Evolutionary conservation across 2,888 invertebrate genomes (phyloP).

Genomic region (Patella depressa): DNA sequence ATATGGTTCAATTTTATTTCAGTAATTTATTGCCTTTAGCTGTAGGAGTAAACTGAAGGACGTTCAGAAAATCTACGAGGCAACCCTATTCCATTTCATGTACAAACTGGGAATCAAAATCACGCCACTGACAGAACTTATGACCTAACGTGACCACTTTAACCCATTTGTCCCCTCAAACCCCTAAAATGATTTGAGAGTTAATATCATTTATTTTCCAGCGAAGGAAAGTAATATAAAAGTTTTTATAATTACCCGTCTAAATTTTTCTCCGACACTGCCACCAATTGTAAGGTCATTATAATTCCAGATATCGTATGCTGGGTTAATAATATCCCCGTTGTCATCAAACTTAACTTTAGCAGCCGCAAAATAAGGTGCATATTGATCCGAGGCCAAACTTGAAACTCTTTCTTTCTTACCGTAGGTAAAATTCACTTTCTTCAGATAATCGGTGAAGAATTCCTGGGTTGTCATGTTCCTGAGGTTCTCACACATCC

Average conservation of each 20-base stretch:
- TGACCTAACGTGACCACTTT: no score
- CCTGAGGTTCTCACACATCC: constrained; percentile 50
- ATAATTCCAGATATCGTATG: constrained; percentile 62
- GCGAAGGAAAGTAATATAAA: no score
- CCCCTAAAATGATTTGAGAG: no score
- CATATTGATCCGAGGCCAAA: constrained; percentile 56
- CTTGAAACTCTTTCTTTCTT: constrained; percentile 60
- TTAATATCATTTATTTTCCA: no score
- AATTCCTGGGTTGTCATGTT: constrained; percentile 51
- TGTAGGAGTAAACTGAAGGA: no score
- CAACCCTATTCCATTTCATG: no score
- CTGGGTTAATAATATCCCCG: constrained; percentile 57
- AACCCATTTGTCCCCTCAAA: no score
- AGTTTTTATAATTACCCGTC: constrained; percentile 44
- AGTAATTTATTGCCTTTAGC: no score
- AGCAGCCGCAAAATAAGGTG: constrained; percentile 59
- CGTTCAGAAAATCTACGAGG: no score
- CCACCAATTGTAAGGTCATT: constrained; percentile 47
- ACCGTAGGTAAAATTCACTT: constrained; percentile 59
- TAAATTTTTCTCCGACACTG: constrained; percentile 43
- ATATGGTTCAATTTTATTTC: no score
- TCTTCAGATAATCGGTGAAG: constrained; percentile 54
- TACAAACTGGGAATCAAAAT: no score
- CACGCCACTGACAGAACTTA: no score
- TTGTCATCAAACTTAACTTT: constrained; percentile 50